A percentile compares a stretch with the other conserved stretches of the same genome.
phyloP scores from a whole-genome alignment of 2,797 vertebrate species.

The Pangasius macronema region DNA sequence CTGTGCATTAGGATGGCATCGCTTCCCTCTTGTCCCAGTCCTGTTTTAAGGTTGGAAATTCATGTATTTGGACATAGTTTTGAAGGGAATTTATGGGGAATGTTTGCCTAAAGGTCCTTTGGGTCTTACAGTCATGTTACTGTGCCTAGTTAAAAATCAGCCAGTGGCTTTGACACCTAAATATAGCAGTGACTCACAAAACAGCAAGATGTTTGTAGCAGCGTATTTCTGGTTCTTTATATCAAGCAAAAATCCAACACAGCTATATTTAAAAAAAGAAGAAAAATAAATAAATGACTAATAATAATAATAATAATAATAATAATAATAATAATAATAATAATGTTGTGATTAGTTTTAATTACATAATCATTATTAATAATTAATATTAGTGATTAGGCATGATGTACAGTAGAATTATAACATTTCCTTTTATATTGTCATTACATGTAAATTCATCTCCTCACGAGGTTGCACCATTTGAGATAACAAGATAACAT shows the following conservation, averaged over 20 bases:
- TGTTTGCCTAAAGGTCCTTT: slow-evolving; percentile 15
- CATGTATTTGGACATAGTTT: slow-evolving; percentile 23
- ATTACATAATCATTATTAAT: background rate
- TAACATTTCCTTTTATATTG: background rate
- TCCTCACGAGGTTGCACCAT: background rate
- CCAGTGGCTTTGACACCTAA: background rate
- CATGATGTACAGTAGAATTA: background rate
- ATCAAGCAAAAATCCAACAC: background rate
- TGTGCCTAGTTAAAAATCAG: slow-evolving; percentile 26
- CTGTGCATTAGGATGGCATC: slow-evolving; percentile 1
- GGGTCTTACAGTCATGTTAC: background rate
- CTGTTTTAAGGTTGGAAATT: background rate
- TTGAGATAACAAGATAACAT: background rate
- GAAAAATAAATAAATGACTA: background rate
- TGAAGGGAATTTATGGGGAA: slow-evolving; percentile 9
- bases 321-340: background rate
- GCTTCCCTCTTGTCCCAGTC: no score
- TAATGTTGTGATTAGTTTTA: background rate
- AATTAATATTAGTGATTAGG: background rate
- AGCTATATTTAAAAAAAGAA: background rate
- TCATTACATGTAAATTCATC: no score
- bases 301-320: background rate
- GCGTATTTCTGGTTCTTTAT: background rate
- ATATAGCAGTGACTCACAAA: slow-evolving; percentile 6
- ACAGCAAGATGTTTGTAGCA: background rate